Evolutionary conservation across 2,888 invertebrate genomes (phyloP), one percentile per base, ranked within the genome.

Genomic region (Parnassius mnemosyne): DNA sequence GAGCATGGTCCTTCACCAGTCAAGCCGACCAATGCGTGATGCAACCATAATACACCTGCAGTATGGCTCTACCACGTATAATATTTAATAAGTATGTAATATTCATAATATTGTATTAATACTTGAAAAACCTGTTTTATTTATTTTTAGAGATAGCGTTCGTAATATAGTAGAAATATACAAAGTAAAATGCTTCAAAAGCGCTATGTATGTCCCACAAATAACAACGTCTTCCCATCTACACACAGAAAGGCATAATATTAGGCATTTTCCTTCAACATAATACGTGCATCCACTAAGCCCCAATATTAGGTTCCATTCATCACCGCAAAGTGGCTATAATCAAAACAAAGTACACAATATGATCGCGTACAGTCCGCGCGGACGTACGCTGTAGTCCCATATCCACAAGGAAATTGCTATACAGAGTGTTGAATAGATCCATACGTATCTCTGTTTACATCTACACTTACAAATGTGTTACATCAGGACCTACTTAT

Each of bases 391-490:
- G 57, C 65, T 57, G 57, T 60, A 57, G 58, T 67, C 61, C 65
- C 66, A 72, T 72, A 74, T 74, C 71, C 75, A 67, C 54, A 49
- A 66, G 76, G 77, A 77, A 76, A 85, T 84, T 80, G 80, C 78
- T 79, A 78, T 76, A 80, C 73, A 77, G 69, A 68, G 80, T 78
- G 80, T 77, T 81, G 85, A 83, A 80, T 79, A 73, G 70, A 64
- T 68, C 68, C 71, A 67, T 65, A 71, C 74, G 74, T 84, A 85
- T 87, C 85, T 78, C 66, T 86, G 85, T 87, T 85, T 87, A 86
- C 85, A 89, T 89, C 89, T 81, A 74, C 71, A 70, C 71, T 87
- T 85, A 90, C 90, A 89, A 89, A 90, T 90, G 88, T 80, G 85
- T 80, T 82, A 86, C 89, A 85, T 90, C 88, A 88, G 80, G 83